phyloP scores from a whole-genome alignment of 2,888 invertebrate species.

The Andrena chrysosceles region DNA sequence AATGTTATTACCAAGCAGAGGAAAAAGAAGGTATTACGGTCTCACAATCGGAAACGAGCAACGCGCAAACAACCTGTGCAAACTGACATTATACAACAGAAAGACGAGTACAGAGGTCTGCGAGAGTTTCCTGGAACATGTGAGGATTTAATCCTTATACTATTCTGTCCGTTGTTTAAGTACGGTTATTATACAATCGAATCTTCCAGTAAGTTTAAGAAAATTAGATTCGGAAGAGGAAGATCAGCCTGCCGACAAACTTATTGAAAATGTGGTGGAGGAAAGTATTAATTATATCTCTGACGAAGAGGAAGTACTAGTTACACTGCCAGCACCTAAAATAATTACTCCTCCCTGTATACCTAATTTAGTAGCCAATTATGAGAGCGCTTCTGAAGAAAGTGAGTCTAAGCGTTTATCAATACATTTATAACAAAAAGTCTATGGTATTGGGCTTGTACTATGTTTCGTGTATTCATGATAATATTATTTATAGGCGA shows the following conservation, averaged over 20 bases:
- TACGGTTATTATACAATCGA: not conserved
- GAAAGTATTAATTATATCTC: constrained; percentile 57
- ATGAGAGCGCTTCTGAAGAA: constrained; percentile 77
- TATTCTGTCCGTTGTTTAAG: constrained; percentile 7
- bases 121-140: constrained; percentile 86
- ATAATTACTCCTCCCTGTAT: constrained; percentile 44
- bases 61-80: constrained; percentile 48
- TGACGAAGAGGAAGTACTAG: constrained; percentile 64
- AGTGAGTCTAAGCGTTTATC: constrained; percentile 63
- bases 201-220: constrained; percentile 39
- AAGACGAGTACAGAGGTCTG: constrained; percentile 81
- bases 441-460: constrained; percentile 19
- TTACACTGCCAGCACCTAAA: constrained; percentile 5
- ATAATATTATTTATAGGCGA: constrained; percentile 71
- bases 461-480: not conserved
- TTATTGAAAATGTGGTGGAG: constrained; percentile 1
- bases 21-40: constrained; percentile 80
- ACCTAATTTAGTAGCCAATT: constrained; percentile 78
- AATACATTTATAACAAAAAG: constrained; percentile 24
- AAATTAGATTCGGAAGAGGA: constrained; percentile 16
- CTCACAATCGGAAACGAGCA: constrained; percentile 78
- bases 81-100: not conserved
- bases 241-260: constrained; percentile 1
- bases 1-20: constrained; percentile 34
- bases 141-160: constrained; percentile 55